Conservation (phyloP, 2,888 invertebrate genomes). For the Acleris cristana region DNA sequence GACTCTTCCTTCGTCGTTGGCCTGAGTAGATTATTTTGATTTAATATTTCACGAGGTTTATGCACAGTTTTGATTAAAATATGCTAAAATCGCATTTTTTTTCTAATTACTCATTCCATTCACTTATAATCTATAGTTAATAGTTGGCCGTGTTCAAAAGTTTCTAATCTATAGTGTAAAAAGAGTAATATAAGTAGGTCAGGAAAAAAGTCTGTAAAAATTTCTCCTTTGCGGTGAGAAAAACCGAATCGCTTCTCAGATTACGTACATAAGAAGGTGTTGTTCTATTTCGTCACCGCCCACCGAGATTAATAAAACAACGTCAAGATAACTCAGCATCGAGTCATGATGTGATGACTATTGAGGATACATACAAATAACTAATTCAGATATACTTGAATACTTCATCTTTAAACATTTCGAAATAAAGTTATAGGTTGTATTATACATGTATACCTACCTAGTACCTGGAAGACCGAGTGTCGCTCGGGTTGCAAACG, state of each 20-base stretch:
- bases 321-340: conserved; percentile 38
- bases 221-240: conserved; percentile 8
- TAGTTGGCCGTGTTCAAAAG: not conserved
- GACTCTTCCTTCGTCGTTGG: no score
- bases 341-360: not conserved
- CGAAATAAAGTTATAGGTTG: no score
- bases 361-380: not conserved
- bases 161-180: not conserved
- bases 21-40: no score
- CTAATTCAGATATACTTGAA: not conserved
- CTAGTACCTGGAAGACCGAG: no score
- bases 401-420: no score
- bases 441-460: no score
- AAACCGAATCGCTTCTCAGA: conserved; percentile 35
- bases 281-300: conserved; percentile 76
- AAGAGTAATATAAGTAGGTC: not conserved
- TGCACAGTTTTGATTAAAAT: no score
- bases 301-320: conserved; percentile 56
- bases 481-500: no score
- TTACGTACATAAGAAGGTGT: conserved; percentile 67
- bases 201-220: not conserved
- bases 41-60: no score
- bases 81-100: no score
- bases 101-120: no score
- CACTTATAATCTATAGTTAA: not conserved